Evolutionary conservation across 2,888 invertebrate genomes (phyloP), one percentile per base, ranked within the genome.

Genomic region (Griposia aprilina): DNA sequence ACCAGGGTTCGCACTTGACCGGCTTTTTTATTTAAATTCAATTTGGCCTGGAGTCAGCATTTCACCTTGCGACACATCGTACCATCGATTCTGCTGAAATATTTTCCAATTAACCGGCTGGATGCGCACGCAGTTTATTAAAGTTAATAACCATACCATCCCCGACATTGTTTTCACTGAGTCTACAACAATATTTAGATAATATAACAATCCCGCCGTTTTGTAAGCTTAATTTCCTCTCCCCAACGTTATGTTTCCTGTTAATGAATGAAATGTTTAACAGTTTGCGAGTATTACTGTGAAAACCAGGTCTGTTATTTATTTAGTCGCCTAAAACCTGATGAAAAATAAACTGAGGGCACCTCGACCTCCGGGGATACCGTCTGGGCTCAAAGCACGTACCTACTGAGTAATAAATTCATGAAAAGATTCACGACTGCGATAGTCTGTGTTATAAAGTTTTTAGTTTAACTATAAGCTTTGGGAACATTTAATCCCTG

Each of bases 31-130:
- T 78, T 78, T 81, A 78, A 86, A 87, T 85, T 83, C 74, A 81
- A 81, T 87, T 85, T 83, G 57, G 59, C 74, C 60, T 70, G 36
- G 70, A 77, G 68, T 88, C 84, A 72, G 79, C 81, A 74, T 82
- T 86, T 85, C 81, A 81, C 78, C 78, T 82, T 74, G 81, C 85
- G 83, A 89, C 88, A 88, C 80, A 84, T 85, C 81, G 76, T 79
- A 78, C 71, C 78, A 78, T 85, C 81, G 82, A 87, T 85, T 78
- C 81, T 88, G 81, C 75, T 89, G 90, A 90, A 90, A 91, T 91
- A 89, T 90, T 92, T 92, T 92, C 87, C 91, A 93, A 93, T 92
- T 91, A 92, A 91, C 87, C 82, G 90, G 90, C 84, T 90, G 90
- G 82, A 87, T 90, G 88, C 84, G 83, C 87, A 77, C 84, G 73